Conservation (phyloP, 2,113 vertebrate genomes). For the mouse (Mus musculus) region GRCm39 chr5:71250501-71251000, state of each 20-base stretch:
- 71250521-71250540: not conserved
- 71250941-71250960: slow-evolving; percentile 7
- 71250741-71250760: slow-evolving; percentile 73
- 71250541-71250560: slow-evolving; percentile 45
- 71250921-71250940: slow-evolving; percentile 48
- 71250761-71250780: slow-evolving; percentile 67
- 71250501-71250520: slow-evolving; percentile 30
- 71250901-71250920: not conserved
- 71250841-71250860: slow-evolving; percentile 27
- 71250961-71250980: slow-evolving; percentile 34
- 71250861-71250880: not conserved
- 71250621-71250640: not conserved
- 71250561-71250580: slow-evolving; percentile 44
- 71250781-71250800: slow-evolving; percentile 66
- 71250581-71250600: slow-evolving; percentile 29
- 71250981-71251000: not conserved
- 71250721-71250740: not conserved
- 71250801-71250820: slow-evolving; percentile 37
- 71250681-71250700: slow-evolving; percentile 9
- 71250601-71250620: slow-evolving; percentile 15
- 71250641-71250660: slow-evolving; percentile 44
- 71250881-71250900: slow-evolving; percentile 38
- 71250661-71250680: not conserved
- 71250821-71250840: slow-evolving; percentile 1
- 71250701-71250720: slow-evolving; percentile 35